phyloP scores from a whole-genome alignment of 1,140 invertebrate species.

The Bicyclus anynana region DNA sequence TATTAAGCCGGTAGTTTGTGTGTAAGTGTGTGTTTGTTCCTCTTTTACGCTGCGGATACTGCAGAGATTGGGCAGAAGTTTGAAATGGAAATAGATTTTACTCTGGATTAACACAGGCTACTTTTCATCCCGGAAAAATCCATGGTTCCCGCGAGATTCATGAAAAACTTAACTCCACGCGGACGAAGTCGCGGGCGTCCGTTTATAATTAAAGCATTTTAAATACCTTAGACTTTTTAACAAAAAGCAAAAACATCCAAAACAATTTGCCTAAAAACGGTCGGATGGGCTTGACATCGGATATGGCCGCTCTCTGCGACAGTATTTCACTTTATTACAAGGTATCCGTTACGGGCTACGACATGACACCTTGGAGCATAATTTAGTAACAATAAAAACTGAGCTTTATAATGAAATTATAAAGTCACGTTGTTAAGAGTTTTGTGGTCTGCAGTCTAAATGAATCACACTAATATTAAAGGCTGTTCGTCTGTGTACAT shows the following conservation, averaged over 20 bases:
- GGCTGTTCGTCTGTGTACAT: too few species aligned
- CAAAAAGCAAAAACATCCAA: background rate
- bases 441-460: background rate
- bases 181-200: too few species aligned
- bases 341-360: conserved; percentile 13
- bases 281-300: conserved; percentile 1
- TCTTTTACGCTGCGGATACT: too few species aligned
- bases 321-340: conserved; percentile 21
- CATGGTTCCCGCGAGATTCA: too few species aligned
- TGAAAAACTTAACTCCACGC: too few species aligned
- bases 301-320: conserved; percentile 15
- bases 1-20: too few species aligned
- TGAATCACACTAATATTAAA: too few species aligned
- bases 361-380: conserved; percentile 9
- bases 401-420: background rate
- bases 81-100: too few species aligned
- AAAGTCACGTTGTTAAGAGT: background rate
- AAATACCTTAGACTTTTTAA: background rate
- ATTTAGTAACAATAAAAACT: conserved; percentile 5
- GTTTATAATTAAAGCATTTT: background rate
- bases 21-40: too few species aligned
- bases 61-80: too few species aligned
- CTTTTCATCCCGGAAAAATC: too few species aligned
- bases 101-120: too few species aligned
- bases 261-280: background rate